Evolutionary conservation across 1,140 invertebrate species (phyloP), one percentile per base, ranked within the genome.

Genomic region (Himalopsyche phryganea): DNA sequence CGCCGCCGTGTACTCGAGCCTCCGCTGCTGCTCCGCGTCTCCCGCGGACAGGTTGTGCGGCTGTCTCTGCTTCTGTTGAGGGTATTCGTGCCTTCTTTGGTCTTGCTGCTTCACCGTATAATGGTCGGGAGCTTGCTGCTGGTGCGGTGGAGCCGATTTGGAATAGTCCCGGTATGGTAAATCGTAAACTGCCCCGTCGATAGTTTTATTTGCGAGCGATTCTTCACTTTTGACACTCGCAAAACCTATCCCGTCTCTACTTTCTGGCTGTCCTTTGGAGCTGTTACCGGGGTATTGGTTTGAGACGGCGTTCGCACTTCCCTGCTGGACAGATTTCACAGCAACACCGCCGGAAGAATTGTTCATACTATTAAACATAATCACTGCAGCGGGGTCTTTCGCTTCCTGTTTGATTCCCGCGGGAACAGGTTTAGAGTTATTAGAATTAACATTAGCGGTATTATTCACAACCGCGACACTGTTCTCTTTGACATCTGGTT

Each of bases 131-230:
- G 58, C 28, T 46, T 40, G n/a, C n/a, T 13, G 11, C 36, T 41
- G 36, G 17, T 28, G 36, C 40, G 40, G 50, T 6, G 23, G 20
- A 7, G 3, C 50, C 5, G 14, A 13, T 46, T 56, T 52, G 2
- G 48, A 45, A 36, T 62, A 58, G 15, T 62, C 60, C 36, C 53
- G 60, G 17, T 63, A 63, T n/a, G 55, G 19, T 11, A 9, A 28
- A 28, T 28, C 23, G 9, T 5, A 28, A 28, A 28, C 23, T 28
- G 23, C 23, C 3, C 23, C 23, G 23, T 28, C 23, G 23, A 3
- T 9, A 9, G 23, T 3, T 28, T 28, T 28, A 28, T 28, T 28
- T 9, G 23, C 23, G 9, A 9, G 4, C 4, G 23, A 28, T 9
- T 28, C 23, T 3, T 28, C 23, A 9, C 23, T 9, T 28, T 28